Evolutionary conservation across 1,140 invertebrate genomes (phyloP).

Genomic region (Listronotus bonariensis): DNA sequence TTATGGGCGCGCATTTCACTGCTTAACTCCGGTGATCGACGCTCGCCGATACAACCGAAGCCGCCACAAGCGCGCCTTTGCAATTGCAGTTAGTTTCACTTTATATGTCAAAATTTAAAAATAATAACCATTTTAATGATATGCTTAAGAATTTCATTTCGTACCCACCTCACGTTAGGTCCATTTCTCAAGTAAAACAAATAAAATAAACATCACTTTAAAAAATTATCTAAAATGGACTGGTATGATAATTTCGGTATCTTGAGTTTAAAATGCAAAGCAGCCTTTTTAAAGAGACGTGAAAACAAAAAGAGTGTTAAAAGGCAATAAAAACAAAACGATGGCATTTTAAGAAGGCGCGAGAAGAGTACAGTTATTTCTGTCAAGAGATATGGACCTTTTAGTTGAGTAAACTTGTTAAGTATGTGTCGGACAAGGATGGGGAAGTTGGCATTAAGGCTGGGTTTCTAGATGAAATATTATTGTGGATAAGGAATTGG

Average conservation of each 20-base stretch:
- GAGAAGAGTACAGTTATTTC: conserved; percentile 34
- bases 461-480: conserved; percentile 4
- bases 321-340: conserved; percentile 34
- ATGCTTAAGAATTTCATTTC: too few species aligned
- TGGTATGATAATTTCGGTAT: conserved; percentile 31
- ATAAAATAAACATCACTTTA: conserved; percentile 14
- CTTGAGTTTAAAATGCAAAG: conserved; percentile 33
- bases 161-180: too few species aligned
- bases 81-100: too few species aligned
- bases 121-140: too few species aligned
- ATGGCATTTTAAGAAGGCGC: conserved; percentile 35
- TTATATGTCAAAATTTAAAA: too few species aligned
- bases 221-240: conserved; percentile 27
- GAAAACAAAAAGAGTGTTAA: conserved; percentile 33
- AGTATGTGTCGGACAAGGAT: conserved; percentile 6
- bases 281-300: conserved; percentile 24
- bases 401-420: conserved; percentile 27
- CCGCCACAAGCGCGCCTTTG: too few species aligned
- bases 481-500: not conserved
- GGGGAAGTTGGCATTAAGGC: conserved; percentile 15
- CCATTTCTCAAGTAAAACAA: not conserved
- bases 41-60: too few species aligned
- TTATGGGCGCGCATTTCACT: too few species aligned
- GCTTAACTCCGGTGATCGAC: too few species aligned
- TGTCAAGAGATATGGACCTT: conserved; percentile 34